Conservation (phyloP, 2,888 invertebrate genomes). For the Plutella xylostella region DNA sequence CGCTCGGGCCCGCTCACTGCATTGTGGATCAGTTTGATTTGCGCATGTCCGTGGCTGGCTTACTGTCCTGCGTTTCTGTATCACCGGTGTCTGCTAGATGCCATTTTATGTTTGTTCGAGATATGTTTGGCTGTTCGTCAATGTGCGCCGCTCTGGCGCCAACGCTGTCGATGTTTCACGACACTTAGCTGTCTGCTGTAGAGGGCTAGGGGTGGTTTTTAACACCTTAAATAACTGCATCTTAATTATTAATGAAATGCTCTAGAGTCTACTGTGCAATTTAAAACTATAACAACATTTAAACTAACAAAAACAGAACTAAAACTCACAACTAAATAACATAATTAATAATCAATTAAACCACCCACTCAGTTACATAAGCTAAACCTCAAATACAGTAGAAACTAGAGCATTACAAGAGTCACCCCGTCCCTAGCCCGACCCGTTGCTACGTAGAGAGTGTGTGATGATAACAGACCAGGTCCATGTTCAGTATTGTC, state of each 20-base stretch:
- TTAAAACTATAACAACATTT: too few relatives aligned
- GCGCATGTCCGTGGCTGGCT: conserved; percentile 64
- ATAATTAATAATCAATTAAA: too few relatives aligned
- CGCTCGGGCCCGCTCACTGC: conserved; percentile 52
- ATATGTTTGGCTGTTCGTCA: conserved; percentile 55
- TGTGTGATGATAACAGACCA: conserved; percentile 28
- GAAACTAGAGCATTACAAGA: too few relatives aligned
- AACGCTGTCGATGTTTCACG: conserved; percentile 50
- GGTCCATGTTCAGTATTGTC: conserved; percentile 62
- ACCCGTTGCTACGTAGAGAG: conserved; percentile 24
- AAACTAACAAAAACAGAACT: too few relatives aligned
- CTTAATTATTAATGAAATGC: too few relatives aligned
- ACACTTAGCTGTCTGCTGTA: conserved; percentile 30
- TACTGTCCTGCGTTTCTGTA: conserved; percentile 57
- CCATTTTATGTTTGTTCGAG: conserved; percentile 44
- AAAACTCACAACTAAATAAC: too few relatives aligned
- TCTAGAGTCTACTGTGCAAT: too few relatives aligned
- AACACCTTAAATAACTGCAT: too few relatives aligned
- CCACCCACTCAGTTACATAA: too few relatives aligned
- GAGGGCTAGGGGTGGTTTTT: conserved; percentile 44
- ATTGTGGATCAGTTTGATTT: conserved; percentile 66
- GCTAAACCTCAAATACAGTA: too few relatives aligned
- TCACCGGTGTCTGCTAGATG: conserved; percentile 54
- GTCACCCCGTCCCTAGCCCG: conserved; percentile 31
- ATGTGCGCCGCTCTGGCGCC: conserved; percentile 46